Base-by-base conservation (phyloP, 2,888 invertebrate genomes). In the Trachelus tabidus region DNA sequence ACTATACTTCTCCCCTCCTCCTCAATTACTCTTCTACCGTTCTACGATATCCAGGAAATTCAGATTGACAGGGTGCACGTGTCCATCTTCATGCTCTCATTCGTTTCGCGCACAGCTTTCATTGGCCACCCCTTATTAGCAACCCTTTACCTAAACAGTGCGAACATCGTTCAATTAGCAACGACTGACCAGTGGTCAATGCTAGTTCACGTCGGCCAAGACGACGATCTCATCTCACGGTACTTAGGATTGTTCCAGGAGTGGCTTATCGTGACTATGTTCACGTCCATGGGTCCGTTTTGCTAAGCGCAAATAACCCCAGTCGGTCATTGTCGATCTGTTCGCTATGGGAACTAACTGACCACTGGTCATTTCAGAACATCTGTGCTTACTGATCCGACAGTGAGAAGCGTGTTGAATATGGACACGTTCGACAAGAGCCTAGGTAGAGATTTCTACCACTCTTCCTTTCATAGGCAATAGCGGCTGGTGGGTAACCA, bases 311-410 rank as follows among this genome's bases (percentile, higher is more conserved):
- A 86, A 87, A 87, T 86, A 87, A 82, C 79, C 79, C 85, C 78
- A 76, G 76, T 76, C 76, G 79, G 79, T 73, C 68, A 75, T 81
- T 75, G 76, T 74, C n/a, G 34, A 34, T 40, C 79, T 78, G 79
- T 77, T 82, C 82, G 80, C 81, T 85, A 76, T 82, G 81, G 86
- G 86, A 86, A 87, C 56, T 56, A 56, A 88, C 85, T 90, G 90
- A 90, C 90, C 90, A 88, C 69, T 85, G 91, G 90, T 88, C 90
- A 90, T 84, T 86, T 82, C 79, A 80, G 78, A 80, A 56, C 56
- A 56, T 56, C 56, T 77, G 73, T 75, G 68, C 31, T 69, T 71
- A 79, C 79, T 82, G 83, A 87, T 85, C 83, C 80, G 81, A 79
- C 80, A 76, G 77, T 86, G 87, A 87, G 84, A 83, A 80, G 82